Conservation (phyloP, 2,888 invertebrate species). For the Dichetophora obliterata region DNA sequence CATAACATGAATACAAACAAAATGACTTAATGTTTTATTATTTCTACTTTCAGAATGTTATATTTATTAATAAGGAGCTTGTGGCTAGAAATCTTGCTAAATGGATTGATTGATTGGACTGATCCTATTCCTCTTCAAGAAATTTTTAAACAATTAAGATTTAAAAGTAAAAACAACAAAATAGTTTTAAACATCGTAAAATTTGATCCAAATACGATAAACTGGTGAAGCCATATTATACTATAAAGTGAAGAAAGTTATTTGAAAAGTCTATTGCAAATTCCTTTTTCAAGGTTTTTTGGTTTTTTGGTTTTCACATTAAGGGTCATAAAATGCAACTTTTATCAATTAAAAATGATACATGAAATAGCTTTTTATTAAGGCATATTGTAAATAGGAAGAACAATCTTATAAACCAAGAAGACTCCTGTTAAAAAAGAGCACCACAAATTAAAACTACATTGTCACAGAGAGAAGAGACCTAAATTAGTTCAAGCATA, state of each 20-base stretch:
- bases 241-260: slow-evolving; percentile 7
- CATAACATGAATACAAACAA: too few species aligned
- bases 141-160: slow-evolving; percentile 27
- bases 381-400: slow-evolving; percentile 26
- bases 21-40: neutral
- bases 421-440: slow-evolving; percentile 7
- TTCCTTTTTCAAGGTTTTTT: neutral
- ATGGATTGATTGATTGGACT: slow-evolving; percentile 73
- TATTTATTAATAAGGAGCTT: slow-evolving; percentile 89
- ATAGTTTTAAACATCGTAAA: slow-evolving; percentile 42
- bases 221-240: slow-evolving; percentile 28
- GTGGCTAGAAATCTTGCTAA: slow-evolving; percentile 86
- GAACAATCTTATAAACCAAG: slow-evolving; percentile 12
- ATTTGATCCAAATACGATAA: neutral
- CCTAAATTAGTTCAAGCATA: slow-evolving; percentile 13
- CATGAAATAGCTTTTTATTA: slow-evolving; percentile 5
- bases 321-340: neutral
- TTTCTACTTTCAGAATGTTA: slow-evolving; percentile 76
- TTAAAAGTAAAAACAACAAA: slow-evolving; percentile 33
- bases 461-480: slow-evolving; percentile 5
- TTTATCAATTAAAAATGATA: neutral
- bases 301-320: neutral
- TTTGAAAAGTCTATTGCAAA: neutral
- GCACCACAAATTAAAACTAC: neutral
- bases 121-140: slow-evolving; percentile 56